phyloP scores from a whole-genome alignment of 2,797 vertebrate species.

The Premnoplex brunnescens region DNA sequence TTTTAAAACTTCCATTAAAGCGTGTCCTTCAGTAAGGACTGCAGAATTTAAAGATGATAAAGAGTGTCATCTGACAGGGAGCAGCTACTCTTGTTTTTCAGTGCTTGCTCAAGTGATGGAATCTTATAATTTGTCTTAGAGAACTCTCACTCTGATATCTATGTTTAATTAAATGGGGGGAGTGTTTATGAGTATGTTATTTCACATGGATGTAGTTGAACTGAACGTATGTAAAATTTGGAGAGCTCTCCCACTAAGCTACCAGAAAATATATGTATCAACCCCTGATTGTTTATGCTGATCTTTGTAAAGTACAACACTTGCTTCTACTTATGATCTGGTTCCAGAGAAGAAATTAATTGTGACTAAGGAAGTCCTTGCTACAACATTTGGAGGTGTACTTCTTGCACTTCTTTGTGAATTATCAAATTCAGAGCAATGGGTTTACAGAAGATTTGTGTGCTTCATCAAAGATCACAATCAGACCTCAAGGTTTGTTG shows the following conservation, averaged over 20 bases:
- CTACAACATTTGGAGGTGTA: not conserved
- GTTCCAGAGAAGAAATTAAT: not conserved
- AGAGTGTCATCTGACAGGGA: not conserved
- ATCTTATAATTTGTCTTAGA: not conserved
- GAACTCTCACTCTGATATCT: not conserved
- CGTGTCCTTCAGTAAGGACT: not conserved
- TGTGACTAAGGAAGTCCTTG: not conserved
- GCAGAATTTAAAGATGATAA: not conserved
- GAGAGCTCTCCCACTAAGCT: not conserved
- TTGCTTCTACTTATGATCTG: not conserved
- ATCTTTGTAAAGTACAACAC: conserved; percentile 3
- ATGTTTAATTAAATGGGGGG: not conserved
- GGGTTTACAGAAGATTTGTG: not conserved
- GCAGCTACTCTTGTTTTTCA: not conserved
- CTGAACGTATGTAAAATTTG: not conserved
- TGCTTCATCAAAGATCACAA: conserved; percentile 36
- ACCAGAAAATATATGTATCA: not conserved
- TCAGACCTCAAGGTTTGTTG: not conserved
- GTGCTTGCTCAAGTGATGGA: not conserved
- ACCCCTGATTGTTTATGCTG: not conserved
- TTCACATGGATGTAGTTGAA: not conserved
- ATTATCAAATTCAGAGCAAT: not conserved
- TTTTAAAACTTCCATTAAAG: not conserved
- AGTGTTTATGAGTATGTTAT: not conserved
- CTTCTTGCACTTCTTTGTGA: not conserved